Base-by-base conservation (phyloP, 2,888 invertebrate genomes). In the Caenorhabditis sinica region DNA sequence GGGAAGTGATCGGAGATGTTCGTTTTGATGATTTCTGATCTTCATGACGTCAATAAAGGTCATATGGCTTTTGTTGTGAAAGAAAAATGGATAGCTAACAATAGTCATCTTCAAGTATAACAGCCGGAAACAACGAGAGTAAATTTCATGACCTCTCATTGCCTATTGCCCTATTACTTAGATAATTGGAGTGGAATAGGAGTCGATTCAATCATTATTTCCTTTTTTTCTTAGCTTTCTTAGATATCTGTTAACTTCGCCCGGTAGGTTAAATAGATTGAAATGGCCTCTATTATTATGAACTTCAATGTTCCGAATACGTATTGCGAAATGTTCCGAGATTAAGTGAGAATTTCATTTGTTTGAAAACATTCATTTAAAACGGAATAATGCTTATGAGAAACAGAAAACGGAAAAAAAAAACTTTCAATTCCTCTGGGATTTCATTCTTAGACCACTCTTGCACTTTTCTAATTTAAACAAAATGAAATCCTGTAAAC, bases 11-110 rank as follows among this genome's bases (percentile, higher is more conserved):
- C 43, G 45, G 23, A 45, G 61, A 40, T 77, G 71, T 66, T 45
- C 68, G 53, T 28, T 45, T 56, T 68, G 36, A 45, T 79, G 79
- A 17, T 79, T 51, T 53, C 56, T 43, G 79, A 71, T 71, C 40
- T 25, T 58, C 23, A 15, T 79, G 71, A 71, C 79, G 58, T 76
- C 56, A 75, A 15, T n/a, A 5, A 2, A 56, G 45, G 66, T 43
- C 66, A 63, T 20, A 23, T 75, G 65, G 58, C 1, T 0, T 40
- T 17, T 43, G 51, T 28, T 23, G 25, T 20, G 51, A 6, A 33
- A 43, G 30, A 36, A 51, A 53, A 33, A 33, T 30, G n/a, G 43
- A 13, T 11, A 51, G 51, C 66, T 20, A 33, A 68, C 25, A 43
- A 58, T 28, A 17, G n/a, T 56, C 28, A 45, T 49, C 45, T 65